phyloP scores from a whole-genome alignment of 2,797 vertebrate species.

The Mormyrops boulengeri region DNA sequence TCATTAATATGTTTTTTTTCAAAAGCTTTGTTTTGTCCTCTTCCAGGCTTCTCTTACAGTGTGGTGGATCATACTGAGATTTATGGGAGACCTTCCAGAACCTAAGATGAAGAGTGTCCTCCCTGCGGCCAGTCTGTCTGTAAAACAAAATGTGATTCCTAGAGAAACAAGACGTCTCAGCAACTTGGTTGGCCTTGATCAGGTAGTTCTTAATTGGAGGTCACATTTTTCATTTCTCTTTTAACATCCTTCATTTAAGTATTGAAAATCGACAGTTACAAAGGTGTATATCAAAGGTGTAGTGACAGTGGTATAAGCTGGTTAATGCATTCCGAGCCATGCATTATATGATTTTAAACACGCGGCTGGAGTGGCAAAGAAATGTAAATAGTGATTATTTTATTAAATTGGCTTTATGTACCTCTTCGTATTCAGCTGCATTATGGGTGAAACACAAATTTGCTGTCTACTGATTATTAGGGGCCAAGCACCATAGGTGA shows the following conservation, averaged over 20 bases:
- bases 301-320: background rate
- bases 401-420: background rate
- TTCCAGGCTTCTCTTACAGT: constrained; percentile 75
- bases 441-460: background rate
- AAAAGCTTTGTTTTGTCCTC: background rate
- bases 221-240: background rate
- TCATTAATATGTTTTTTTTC: background rate
- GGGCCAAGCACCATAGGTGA: background rate
- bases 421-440: background rate
- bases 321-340: background rate
- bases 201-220: constrained; percentile 36
- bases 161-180: constrained; percentile 56
- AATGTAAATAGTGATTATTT: background rate
- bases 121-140: constrained; percentile 24
- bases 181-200: constrained; percentile 59
- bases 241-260: background rate
- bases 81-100: constrained; percentile 88
- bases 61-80: constrained; percentile 83
- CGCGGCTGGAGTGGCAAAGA: background rate
- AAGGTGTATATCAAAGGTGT: background rate
- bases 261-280: background rate
- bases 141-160: constrained; percentile 22
- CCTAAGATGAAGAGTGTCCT: constrained; percentile 44
- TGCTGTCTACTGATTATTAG: background rate
- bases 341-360: background rate